phyloP scores from a whole-genome alignment of 2,113 vertebrate species.

The Heterotis niloticus region DNA sequence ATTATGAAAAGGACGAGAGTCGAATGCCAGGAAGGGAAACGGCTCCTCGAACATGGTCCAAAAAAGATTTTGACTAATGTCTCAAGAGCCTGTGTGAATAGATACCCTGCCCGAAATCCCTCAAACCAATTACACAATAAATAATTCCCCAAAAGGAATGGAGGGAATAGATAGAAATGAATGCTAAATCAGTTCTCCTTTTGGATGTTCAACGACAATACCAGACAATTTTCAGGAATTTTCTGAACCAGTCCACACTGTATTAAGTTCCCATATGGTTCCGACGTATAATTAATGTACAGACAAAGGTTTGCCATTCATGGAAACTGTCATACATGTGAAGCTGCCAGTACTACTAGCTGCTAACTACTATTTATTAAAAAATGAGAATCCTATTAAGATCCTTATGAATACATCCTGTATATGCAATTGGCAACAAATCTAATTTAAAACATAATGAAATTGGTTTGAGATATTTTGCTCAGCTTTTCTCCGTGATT shows the following conservation, averaged over 20 bases:
- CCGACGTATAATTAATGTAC: conserved; percentile 47
- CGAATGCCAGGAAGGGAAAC: conserved; percentile 21
- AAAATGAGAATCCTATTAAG: conserved; percentile 26
- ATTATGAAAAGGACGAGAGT: conserved; percentile 29
- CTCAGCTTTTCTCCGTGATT: conserved; percentile 44
- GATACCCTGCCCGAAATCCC: conserved; percentile 28
- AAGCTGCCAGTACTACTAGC: conserved; percentile 36
- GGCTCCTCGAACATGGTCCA: conserved; percentile 32
- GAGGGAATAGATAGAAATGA: conserved; percentile 28
- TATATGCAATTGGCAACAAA: background rate
- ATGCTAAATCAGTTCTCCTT: conserved; percentile 42
- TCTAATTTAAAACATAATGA: no score
- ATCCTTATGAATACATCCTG: conserved; percentile 28
- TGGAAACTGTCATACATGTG: conserved; percentile 53
- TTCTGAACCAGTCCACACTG: conserved; percentile 50
- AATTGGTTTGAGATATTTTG: conserved; percentile 27
- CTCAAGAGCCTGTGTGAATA: conserved; percentile 21
- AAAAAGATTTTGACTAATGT: conserved; percentile 28
- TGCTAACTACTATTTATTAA: conserved; percentile 43
- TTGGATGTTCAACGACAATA: conserved; percentile 61
- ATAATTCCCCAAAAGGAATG: conserved; percentile 43
- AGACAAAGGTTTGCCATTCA: conserved; percentile 51
- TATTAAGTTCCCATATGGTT: conserved; percentile 65
- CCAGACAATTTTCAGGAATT: conserved; percentile 64
- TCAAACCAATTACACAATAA: conserved; percentile 43